Evolutionary conservation across 2,113 vertebrate species (phyloP), one percentile per base, ranked within the genome.

Genomic region (Caloenas nicobarica): DNA sequence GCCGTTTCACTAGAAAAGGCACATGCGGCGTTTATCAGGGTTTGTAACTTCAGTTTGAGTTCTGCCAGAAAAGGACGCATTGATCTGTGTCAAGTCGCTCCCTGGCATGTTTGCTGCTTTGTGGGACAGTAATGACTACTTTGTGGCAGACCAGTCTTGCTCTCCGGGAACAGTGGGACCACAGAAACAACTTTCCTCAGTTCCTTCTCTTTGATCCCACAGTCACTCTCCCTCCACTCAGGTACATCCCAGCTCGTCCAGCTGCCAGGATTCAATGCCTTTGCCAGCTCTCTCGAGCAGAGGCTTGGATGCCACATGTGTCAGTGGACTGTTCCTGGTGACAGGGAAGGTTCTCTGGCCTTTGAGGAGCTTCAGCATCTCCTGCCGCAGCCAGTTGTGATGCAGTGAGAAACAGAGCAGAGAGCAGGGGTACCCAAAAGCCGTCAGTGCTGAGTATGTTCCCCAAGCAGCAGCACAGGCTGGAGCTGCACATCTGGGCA

Each of bases 401-500:
- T 68, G 42, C 38, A 70, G 56, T 24, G 56, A 46, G 78, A 84
- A 81, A 16, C 23, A 85, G 72, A 71, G 11, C 23, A 28, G 13
- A 24, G n/a, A 46, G 31, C 58, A 80, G 19, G 34, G 11, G 1
- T 34, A 34, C 29, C 60, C 44, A 62, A 88, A 62, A 77, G 31
- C 51, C 4, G 0, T 17, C 4, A 1, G 31, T 58, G 40, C 23
- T 46, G 15, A 40, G 23, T 10, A 12, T 4, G 2, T 42, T 76
- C 44, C 60, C 28, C 0, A 0, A 56, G 51, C 1, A 1, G 44
- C 40, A 86, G 25, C 56, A 62, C 21, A 10, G 42, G 24, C 10
- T 77, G 15, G 7, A 40, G 34, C 11, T 1, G 1, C 53, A 71
- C 48, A 53, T 53, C 60, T 78, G 48, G 36, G 24, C 2, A 0